phyloP scores from a whole-genome alignment of 2,888 invertebrate species.

The Caenorhabditis panamensis region DNA sequence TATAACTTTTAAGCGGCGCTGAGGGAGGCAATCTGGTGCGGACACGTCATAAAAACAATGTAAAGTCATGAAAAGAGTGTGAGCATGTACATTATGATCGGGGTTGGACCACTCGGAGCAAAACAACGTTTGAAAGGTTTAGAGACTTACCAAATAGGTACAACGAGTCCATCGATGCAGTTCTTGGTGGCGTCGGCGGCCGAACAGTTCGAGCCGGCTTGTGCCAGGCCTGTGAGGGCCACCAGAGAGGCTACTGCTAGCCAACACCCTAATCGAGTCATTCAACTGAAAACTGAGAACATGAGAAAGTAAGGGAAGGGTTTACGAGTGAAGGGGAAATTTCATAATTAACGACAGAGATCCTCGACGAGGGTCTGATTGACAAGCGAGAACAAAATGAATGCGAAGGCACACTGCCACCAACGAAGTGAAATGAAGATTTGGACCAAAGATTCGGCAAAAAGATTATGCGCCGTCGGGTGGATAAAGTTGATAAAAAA shows the following conservation, averaged over 20 bases:
- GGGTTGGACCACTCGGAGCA: not conserved
- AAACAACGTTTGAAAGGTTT: too few relatives aligned
- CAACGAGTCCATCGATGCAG: slow-evolving; percentile 90
- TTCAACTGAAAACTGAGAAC: slow-evolving; percentile 49
- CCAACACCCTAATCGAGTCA: slow-evolving; percentile 73
- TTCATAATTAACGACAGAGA: not conserved
- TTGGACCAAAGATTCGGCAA: slow-evolving; percentile 36
- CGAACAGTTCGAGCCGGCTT: slow-evolving; percentile 80
- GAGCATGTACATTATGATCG: not conserved
- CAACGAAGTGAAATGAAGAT: slow-evolving; percentile 18
- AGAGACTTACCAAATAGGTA: slow-evolving; percentile 88
- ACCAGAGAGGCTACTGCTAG: slow-evolving; percentile 70
- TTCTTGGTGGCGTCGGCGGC: slow-evolving; percentile 80
- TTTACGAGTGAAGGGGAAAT: not conserved
- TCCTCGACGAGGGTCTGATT: not conserved
- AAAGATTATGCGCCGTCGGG: slow-evolving; percentile 40
- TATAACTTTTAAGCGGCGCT: slow-evolving; percentile 8
- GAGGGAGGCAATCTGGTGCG: not conserved
- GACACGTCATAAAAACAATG: slow-evolving; percentile 2
- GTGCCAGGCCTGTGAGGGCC: slow-evolving; percentile 61
- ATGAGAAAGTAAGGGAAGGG: not conserved
- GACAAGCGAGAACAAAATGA: not conserved
- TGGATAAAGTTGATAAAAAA: slow-evolving; percentile 58
- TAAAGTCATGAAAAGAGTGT: slow-evolving; percentile 1
- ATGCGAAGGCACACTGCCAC: not conserved